A percentile compares a stretch with the other conserved stretches of the same genome.
Evolutionary conservation across 1,140 invertebrate species (phyloP).

Genomic region (Diplogasteroides magnus): DNA sequence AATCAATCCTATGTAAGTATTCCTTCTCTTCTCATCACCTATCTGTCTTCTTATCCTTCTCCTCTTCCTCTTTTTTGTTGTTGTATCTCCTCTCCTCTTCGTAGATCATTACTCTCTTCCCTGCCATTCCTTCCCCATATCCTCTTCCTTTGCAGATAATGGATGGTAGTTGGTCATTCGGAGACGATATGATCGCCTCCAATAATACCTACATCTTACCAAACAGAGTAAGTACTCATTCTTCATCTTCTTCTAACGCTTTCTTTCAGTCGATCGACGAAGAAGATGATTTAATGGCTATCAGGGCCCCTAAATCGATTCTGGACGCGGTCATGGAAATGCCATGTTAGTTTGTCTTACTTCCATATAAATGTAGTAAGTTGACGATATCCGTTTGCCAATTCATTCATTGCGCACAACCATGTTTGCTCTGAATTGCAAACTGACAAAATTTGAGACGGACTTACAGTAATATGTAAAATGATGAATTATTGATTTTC

Average conservation of each 20-base stretch:
- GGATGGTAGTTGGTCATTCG: neutral
- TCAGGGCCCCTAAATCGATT: neutral
- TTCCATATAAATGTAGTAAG: neutral
- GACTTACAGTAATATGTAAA: too few relatives aligned
- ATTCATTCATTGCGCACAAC: too few relatives aligned
- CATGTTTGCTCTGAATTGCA: too few relatives aligned
- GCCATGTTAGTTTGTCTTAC: neutral
- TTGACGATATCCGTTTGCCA: too few relatives aligned
- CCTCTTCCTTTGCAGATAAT: neutral
- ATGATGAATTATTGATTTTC: too few relatives aligned
- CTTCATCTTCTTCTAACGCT: too few relatives aligned
- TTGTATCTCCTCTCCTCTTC: neutral
- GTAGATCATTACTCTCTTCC: neutral
- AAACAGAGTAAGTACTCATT: neutral
- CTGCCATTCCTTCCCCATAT: neutral
- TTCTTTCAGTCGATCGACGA: too few relatives aligned
- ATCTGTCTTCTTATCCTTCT: neutral
- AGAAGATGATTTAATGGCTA: neutral
- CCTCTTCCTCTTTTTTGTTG: neutral
- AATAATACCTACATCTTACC: neutral
- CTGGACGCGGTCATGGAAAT: neutral
- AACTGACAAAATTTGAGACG: too few relatives aligned
- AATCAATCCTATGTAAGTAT: neutral
- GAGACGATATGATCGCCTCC: neutral
- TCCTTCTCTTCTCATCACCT: neutral